Percentiles rank a stretch among this genome's conserved stretches.
Conservation (phyloP, 2,888 invertebrate genomes). For the Dicycla oo region DNA sequence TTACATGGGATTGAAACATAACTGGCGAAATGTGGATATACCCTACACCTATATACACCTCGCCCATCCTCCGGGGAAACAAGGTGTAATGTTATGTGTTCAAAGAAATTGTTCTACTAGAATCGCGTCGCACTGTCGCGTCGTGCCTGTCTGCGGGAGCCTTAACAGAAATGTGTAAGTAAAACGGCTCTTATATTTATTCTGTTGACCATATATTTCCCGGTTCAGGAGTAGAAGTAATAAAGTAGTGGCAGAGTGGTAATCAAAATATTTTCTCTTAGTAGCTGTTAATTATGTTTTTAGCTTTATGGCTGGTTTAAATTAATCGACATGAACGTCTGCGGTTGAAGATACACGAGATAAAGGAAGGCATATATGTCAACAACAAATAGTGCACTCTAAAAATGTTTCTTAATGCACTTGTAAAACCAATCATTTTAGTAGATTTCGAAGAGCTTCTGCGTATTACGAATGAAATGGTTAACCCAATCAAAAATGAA, state of each 20-base stretch:
- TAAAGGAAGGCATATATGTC: background rate
- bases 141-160: too few relatives aligned
- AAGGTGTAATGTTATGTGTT: too few relatives aligned
- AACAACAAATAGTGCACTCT: background rate
- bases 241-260: conserved; percentile 53
- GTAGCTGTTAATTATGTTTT: conserved; percentile 53
- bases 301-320: conserved; percentile 34
- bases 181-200: conserved; percentile 58
- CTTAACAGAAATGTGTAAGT: conserved; percentile 47
- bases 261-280: conserved; percentile 52
- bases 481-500: background rate
- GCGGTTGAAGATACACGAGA: conserved; percentile 1
- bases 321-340: conserved; percentile 18
- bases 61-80: too few relatives aligned
- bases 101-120: too few relatives aligned
- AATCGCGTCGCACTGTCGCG: too few relatives aligned
- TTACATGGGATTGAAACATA: too few relatives aligned
- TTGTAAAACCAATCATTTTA: background rate
- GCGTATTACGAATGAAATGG: background rate
- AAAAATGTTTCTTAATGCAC: too few relatives aligned
- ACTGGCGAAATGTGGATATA: too few relatives aligned
- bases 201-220: conserved; percentile 58
- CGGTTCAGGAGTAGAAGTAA: conserved; percentile 45
- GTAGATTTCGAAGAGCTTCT: background rate
- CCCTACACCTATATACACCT: too few relatives aligned